A percentile compares a stretch with the other conserved stretches of the same genome.
Evolutionary conservation across 2,797 vertebrate genomes (phyloP).

Genomic region (Enteromius mattozi): DNA sequence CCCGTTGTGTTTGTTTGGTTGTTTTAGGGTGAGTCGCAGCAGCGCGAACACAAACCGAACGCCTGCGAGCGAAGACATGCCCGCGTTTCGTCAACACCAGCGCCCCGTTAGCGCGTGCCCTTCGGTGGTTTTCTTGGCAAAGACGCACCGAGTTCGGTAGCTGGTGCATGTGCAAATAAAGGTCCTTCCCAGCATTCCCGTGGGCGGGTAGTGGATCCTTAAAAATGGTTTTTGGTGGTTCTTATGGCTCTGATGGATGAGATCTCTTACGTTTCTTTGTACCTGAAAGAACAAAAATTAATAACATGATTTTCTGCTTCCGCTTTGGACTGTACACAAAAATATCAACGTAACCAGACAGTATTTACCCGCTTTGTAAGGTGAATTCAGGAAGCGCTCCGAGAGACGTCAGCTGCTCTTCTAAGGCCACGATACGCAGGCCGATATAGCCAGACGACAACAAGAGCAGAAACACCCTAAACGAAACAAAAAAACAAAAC

Average conservation of each 20-base stretch:
- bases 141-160: not conserved
- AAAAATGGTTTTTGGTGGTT: constrained; percentile 21
- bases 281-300: constrained; percentile 64
- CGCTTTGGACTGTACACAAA: not conserved
- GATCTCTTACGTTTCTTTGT: constrained; percentile 78
- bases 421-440: constrained; percentile 84
- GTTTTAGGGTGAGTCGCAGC: constrained; percentile 37
- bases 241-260: constrained; percentile 61
- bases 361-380: constrained; percentile 74
- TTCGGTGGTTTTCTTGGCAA: constrained; percentile 33
- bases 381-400: constrained; percentile 80
- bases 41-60: not conserved
- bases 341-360: not conserved
- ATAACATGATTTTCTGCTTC: not conserved
- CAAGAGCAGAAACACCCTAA: constrained; percentile 83
- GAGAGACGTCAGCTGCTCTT: constrained; percentile 80
- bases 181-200: constrained; percentile 3
- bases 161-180: constrained; percentile 44
- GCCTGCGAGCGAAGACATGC: not conserved
- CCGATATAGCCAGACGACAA: constrained; percentile 89
- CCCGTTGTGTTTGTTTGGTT: constrained; percentile 75
- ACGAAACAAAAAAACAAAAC: not conserved
- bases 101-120: not conserved
- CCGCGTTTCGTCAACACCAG: not conserved
- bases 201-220: not conserved